These are phyloP conservation scores for Hylaeus anthracinus DNA, from an alignment of 1,140 invertebrate species.

Conservation along the genomic window DNA sequence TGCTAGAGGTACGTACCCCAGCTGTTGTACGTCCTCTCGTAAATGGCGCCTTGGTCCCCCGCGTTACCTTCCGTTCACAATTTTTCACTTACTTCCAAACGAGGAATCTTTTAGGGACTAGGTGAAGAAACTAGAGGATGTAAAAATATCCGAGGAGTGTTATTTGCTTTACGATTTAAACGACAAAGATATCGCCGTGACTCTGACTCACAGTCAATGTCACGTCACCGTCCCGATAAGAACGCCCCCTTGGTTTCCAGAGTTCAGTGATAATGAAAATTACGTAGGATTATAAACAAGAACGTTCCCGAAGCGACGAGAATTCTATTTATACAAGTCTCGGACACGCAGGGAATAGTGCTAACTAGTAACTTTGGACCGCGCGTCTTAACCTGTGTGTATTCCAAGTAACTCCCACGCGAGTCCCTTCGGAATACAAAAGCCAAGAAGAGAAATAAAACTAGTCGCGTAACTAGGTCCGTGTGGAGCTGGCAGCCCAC, in stretches of 20 bases:
- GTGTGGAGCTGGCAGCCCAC: too few species aligned
- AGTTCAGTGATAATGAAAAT: not conserved
- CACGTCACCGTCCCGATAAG: not conserved
- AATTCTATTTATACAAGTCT: too few species aligned
- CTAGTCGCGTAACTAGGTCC: too few species aligned
- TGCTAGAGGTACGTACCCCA: conserved; percentile 93
- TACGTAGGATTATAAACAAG: not conserved
- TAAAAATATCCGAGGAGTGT: not conserved
- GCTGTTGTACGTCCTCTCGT: not conserved
- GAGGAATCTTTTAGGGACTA: too few species aligned
- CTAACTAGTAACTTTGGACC: too few species aligned
- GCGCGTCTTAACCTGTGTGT: too few species aligned
- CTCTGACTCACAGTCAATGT: not conserved
- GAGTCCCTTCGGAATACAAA: too few species aligned
- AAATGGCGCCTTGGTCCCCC: not conserved
- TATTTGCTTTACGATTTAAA: not conserved
- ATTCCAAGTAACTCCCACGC: too few species aligned
- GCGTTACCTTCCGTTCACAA: not conserved
- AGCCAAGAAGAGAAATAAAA: too few species aligned
- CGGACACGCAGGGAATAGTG: too few species aligned
- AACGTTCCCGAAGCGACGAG: too few species aligned
- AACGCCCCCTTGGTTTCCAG: not conserved
- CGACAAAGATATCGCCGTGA: not conserved
- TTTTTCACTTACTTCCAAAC: too few species aligned
- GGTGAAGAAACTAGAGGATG: not conserved